Base-by-base conservation (phyloP, 2,888 invertebrate genomes). In the Raillietiella orientalis region DNA sequence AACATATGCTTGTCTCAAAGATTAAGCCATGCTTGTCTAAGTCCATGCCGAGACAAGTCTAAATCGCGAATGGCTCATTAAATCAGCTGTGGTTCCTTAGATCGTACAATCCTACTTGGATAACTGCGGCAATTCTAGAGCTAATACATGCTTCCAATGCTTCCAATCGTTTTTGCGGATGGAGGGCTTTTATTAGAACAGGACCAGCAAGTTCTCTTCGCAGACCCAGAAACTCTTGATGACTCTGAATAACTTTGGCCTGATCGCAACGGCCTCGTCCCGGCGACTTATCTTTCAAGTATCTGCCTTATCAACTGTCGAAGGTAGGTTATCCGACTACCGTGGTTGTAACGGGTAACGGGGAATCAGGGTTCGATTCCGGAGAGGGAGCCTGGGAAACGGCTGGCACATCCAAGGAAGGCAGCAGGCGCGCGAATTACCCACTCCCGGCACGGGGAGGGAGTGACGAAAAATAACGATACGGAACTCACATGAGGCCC, bases 291-390 rank as follows among this genome's bases (percentile, higher is more conserved):
- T 54, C 55, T 51, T 56, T 57, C 53, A 56, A 57, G 53, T 58
- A 51, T 58, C 58, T 59, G 58, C 56, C 58, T 51, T 58, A 58
- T 59, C 58, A 58, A 55, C 55, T 58, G 46, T 55, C 52, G 58
- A 59, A 55, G 58, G 58, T 58, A 58, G 54, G 51, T 49, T 55
- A 52, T 50, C 47, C 46, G 58, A 51, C 56, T 58, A 58, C 57
- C 58, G 56, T 59, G 58, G 57, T 56, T 49, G 51, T 53, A 50
- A 62, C 58, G 58, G 56, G 59, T 62, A 58, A 61, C 59, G 59
- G 60, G 55, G 59, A 59, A 62, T 61, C 53, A 59, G 60, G 60
- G 59, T 61, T 62, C 56, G 57, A 58, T 59, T 60, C 58, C 56
- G 58, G 57, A 59, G 59, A 59, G 58, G 56, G 55, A 58, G 58